Evolutionary conservation across 2,113 vertebrate species (phyloP).

Genomic region (Clinocottus analis): DNA sequence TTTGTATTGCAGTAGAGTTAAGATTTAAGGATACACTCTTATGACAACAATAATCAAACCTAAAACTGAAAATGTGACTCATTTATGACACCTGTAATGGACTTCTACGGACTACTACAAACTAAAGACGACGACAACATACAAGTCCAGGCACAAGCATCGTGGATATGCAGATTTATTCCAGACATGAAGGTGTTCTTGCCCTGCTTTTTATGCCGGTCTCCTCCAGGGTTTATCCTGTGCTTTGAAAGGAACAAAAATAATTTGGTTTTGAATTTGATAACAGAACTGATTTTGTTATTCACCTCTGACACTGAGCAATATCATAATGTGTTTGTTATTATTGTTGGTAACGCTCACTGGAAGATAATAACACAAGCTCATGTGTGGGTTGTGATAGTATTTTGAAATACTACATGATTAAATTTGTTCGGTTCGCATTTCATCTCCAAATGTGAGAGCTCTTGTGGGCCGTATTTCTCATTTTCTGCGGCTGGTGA

Average conservation of each 20-base stretch:
- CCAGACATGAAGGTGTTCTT: slow-evolving; percentile 20
- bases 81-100: not conserved
- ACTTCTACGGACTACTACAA: not conserved
- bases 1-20: not conserved
- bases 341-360: slow-evolving; percentile 40
- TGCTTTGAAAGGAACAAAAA: slow-evolving; percentile 40
- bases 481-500: slow-evolving; percentile 14
- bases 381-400: slow-evolving; percentile 51
- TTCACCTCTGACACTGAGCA: slow-evolving; percentile 61
- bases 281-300: slow-evolving; percentile 52
- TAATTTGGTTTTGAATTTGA: slow-evolving; percentile 65
- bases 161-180: slow-evolving; percentile 20
- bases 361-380: slow-evolving; percentile 55
- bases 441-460: slow-evolving; percentile 49
- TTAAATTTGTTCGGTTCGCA: slow-evolving; percentile 50
- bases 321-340: slow-evolving; percentile 44
- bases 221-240: slow-evolving; percentile 36
- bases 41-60: not conserved
- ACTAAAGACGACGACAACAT: not conserved
- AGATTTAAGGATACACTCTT: not conserved
- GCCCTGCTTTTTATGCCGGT: slow-evolving; percentile 10
- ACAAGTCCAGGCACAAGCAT: not conserved
- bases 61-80: not conserved
- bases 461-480: slow-evolving; percentile 41
- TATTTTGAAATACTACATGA: slow-evolving; percentile 59